Base-by-base conservation (phyloP, 2,797 vertebrate species). In the Acanthopagrus latus region DNA sequence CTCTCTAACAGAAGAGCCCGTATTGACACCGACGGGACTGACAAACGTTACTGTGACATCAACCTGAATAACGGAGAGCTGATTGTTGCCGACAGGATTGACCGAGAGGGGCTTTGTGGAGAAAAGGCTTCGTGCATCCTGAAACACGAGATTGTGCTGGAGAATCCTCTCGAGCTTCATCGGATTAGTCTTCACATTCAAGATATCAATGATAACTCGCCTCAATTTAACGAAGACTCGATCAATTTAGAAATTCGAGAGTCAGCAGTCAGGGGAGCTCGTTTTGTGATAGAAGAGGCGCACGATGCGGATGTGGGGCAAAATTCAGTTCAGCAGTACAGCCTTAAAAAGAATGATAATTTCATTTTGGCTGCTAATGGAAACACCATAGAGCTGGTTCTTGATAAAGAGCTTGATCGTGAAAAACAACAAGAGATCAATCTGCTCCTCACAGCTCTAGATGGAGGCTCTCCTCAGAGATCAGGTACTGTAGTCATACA, bases 101-200 rank as follows among this genome's bases (percentile, higher is more conserved):
- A 94, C 81, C 79, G 93, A 71, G 93, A 94, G 54, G 68, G 60
- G n/a, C 82, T 92, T 52, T 94, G 92, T 47, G 90, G 89, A 1
- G 81, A 92, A 21, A 93, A 76, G 41, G 0, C 67, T 0, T 83
- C 46, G 1, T 96, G 95, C 48, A 7, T 92, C 8, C 62, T 96
- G 1, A 92, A 90, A 55, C 89, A 92, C 27, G 94, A 96, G 51
- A 77, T 95, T 0, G 83, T 96, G 3, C 74, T 95, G 52, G 94
- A 95, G 71, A 93, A 91, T 72, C 93, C 94, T 14, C 72, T 96
- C 27, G 91, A 92, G 60, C 76, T 92, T 2, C 89, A 92, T 57
- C 80, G 72, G 4, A 58, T 93, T 33, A 81, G 76, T 71, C 33
- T 96, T 20, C 65, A 67, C 7, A 23, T 67, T 44, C 65, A 55